A percentile compares a stretch with the other conserved stretches of the same genome.
Conservation (phyloP, 2,888 invertebrate genomes). For the Metacarcinus magister region DNA sequence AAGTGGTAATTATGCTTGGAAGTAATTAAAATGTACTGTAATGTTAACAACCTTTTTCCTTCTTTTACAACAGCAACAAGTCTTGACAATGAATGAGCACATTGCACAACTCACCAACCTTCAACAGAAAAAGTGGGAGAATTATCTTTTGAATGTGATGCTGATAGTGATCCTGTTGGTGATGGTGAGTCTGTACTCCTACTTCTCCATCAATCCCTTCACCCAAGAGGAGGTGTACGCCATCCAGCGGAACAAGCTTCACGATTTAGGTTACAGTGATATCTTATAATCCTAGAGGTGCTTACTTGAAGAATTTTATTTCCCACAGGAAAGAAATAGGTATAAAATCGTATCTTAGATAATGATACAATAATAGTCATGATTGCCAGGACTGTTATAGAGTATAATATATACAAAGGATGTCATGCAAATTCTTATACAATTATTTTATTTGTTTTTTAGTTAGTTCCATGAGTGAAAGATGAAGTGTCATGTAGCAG, state of each 20-base stretch:
- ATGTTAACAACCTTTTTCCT: neutral
- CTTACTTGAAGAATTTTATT: neutral
- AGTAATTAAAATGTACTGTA: neutral
- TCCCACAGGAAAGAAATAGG: neutral
- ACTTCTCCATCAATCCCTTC: constrained; percentile 83
- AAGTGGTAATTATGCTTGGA: neutral
- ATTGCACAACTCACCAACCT: constrained; percentile 79
- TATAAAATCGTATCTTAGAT: neutral
- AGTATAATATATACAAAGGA: neutral
- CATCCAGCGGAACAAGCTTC: constrained; percentile 71
- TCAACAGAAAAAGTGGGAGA: constrained; percentile 79
- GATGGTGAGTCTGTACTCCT: constrained; percentile 73
- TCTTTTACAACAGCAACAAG: constrained; percentile 69
- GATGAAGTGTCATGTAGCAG: neutral
- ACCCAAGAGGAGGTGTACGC: constrained; percentile 73
- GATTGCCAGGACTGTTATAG: neutral
- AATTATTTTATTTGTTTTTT: too few species aligned
- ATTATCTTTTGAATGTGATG: constrained; percentile 78
- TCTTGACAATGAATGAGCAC: constrained; percentile 78
- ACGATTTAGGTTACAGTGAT: constrained; percentile 72
- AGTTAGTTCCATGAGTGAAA: neutral
- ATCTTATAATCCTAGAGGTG: neutral
- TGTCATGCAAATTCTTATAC: too few species aligned
- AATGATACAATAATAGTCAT: neutral
- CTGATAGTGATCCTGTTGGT: constrained; percentile 82